Evolutionary conservation across 2,113 vertebrate species (phyloP), one percentile per base, ranked within the genome.

Genomic region (Peromyscus maniculatus): DNA sequence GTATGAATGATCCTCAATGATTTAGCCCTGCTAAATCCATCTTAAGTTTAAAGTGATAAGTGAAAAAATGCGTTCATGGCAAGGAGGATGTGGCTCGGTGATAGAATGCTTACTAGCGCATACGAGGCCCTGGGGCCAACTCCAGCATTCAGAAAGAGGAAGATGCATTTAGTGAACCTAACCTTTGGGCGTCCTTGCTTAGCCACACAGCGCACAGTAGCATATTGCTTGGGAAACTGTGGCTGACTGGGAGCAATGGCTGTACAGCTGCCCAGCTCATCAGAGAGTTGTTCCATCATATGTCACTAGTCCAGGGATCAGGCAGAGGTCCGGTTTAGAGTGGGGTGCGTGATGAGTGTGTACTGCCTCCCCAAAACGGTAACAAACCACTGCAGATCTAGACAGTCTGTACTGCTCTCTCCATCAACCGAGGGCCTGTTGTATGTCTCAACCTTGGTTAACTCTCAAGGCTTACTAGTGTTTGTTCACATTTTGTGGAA

Each of bases 401-500:
- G 55, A 46, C 24, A 1, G 55, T 67, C 43, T 64, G 24, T 33
- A 26, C 26, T n/a, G 33, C 19, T 94, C 82, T 90, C n/a, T 19
- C 31, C 72, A 77, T 69, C 87, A 92, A 0, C 6, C 17, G 3
- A 28, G 82, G 72, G 46, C 11, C 17, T 78, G 13, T 66, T 71
- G 21, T 74, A 57, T 24, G 72, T 66, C 26, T 78, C 49, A 66
- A 8, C 46, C 43, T 91, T 87, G 55, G 10, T 77, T 95, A 64
- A 87, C 74, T 69, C 4, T 13, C 5, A 36, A 36, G 55, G 26
- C 26, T 93, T 22, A 46, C 5, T 64, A 89, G 21, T 52, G 12
- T 82, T 36, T 93, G 78, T 17, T 93, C 57, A 67, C 22, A 75
- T 82, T 94, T 91, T 88, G 69, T 88, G 46, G 83, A 84, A 94